phyloP scores from a whole-genome alignment of 1,140 invertebrate genomes.

The Sycophila sp. region DNA sequence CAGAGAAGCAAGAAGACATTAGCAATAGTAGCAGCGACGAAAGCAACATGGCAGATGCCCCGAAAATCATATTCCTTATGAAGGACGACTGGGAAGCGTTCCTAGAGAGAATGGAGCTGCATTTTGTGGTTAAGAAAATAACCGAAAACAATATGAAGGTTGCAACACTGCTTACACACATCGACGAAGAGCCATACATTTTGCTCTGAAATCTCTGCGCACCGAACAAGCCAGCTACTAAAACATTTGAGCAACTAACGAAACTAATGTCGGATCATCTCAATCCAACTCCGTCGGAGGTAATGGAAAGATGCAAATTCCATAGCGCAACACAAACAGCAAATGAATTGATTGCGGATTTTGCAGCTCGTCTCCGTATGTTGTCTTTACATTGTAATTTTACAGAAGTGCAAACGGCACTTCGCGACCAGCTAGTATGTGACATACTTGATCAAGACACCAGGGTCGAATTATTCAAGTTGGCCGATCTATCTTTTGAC shows the following conservation, averaged over 20 bases:
- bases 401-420: neutral
- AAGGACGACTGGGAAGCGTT: neutral
- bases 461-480: conserved; percentile 7
- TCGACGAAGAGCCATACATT: neutral
- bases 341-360: conserved; percentile 25
- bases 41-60: no score
- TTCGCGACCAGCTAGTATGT: conserved; percentile 29
- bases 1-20: no score
- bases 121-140: neutral
- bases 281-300: neutral
- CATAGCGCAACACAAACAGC: neutral
- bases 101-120: neutral
- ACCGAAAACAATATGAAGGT: neutral
- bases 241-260: neutral
- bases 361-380: conserved; percentile 14
- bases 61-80: no score
- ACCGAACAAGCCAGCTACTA: neutral
- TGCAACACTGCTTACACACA: neutral
- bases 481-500: neutral
- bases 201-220: neutral
- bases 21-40: no score
- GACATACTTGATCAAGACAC: conserved; percentile 1
- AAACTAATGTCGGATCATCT: neutral
- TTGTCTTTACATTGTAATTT: conserved; percentile 31
- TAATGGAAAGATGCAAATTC: conserved; percentile 27